Evolutionary conservation across 2,113 vertebrate genomes (phyloP).

Genomic region (Barnardius zonarius): DNA sequence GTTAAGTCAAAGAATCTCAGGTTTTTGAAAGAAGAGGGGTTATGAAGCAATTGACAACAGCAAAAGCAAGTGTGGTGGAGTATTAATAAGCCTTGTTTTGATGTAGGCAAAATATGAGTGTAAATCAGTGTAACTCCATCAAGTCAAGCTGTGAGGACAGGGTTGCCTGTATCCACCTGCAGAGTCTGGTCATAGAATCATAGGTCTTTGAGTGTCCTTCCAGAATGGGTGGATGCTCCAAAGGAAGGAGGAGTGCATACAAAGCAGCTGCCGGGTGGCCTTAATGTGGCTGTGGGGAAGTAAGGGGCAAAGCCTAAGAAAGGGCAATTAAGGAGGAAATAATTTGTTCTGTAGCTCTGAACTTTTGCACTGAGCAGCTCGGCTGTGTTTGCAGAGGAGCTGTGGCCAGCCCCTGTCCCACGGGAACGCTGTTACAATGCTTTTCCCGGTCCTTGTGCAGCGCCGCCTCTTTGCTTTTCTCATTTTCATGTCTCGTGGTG

Average conservation of each 20-base stretch:
- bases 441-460: conserved; percentile 23
- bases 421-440: conserved; percentile 17
- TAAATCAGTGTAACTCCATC: background rate
- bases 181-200: background rate
- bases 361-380: conserved; percentile 31
- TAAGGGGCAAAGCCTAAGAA: conserved; percentile 3
- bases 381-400: conserved; percentile 19
- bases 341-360: conserved; percentile 23
- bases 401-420: background rate
- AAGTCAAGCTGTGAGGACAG: background rate
- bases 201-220: background rate
- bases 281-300: background rate
- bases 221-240: background rate
- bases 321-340: conserved; percentile 38
- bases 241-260: background rate
- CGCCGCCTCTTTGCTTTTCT: background rate
- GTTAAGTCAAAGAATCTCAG: conserved; percentile 50
- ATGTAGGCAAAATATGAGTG: background rate
- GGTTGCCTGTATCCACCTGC: background rate
- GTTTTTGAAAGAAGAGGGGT: background rate
- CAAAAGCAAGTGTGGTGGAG: conserved; percentile 5
- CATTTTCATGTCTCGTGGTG: rapidly evolving
- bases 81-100: conserved; percentile 38
- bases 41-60: conserved; percentile 1
- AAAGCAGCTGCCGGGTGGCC: background rate